Conservation (phyloP, 2,888 invertebrate genomes). For the Pyrgus malvae region DNA sequence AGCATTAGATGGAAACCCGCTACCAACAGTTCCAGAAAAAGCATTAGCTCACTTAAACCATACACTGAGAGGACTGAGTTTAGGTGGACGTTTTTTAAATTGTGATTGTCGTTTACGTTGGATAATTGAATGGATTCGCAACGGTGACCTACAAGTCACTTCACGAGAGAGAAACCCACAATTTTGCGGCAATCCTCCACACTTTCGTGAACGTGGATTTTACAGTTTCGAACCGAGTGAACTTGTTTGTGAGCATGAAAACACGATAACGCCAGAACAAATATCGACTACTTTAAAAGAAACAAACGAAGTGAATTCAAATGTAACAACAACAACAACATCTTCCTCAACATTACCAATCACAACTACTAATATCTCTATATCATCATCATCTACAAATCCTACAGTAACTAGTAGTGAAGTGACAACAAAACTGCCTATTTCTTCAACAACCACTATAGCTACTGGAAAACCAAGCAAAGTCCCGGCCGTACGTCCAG, state of each 20-base stretch:
- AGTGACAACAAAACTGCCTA: slow-evolving; percentile 48
- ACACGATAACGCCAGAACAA: slow-evolving; percentile 48
- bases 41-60: slow-evolving; percentile 90
- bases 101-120: slow-evolving; percentile 94
- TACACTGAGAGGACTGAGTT: slow-evolving; percentile 91
- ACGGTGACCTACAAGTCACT: slow-evolving; percentile 94
- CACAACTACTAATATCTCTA: slow-evolving; percentile 42
- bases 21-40: slow-evolving; percentile 90
- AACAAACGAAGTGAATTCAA: slow-evolving; percentile 48
- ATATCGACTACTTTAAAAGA: slow-evolving; percentile 37
- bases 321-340: slow-evolving; percentile 34
- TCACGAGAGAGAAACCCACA: slow-evolving; percentile 95
- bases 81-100: slow-evolving; percentile 93
- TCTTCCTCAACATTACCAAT: slow-evolving; percentile 41
- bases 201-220: slow-evolving; percentile 91
- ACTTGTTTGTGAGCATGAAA: slow-evolving; percentile 81
- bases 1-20: slow-evolving; percentile 95
- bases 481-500: slow-evolving; percentile 60
- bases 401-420: slow-evolving; percentile 43
- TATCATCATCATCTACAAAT: slow-evolving; percentile 49
- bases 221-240: slow-evolving; percentile 93
- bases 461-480: slow-evolving; percentile 58
- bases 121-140: slow-evolving; percentile 95
- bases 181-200: slow-evolving; percentile 92
- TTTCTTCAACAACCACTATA: slow-evolving; percentile 48